Evolutionary conservation across 2,888 invertebrate genomes (phyloP), one percentile per base, ranked within the genome.

Genomic region (Trichacis sp.): DNA sequence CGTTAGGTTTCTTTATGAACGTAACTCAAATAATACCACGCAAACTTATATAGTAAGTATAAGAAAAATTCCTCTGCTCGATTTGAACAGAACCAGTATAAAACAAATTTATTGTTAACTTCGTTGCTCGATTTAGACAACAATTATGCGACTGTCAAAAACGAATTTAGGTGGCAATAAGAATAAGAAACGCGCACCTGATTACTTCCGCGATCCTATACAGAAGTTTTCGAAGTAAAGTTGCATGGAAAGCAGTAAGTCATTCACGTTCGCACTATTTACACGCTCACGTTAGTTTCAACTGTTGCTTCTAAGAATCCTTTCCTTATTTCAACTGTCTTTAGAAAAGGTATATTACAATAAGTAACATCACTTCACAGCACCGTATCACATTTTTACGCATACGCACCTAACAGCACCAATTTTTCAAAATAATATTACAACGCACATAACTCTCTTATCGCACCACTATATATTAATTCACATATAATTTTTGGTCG

Each of bases 401-500:
- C 62, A 64, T 66, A 64, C 63, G 66, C 69, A 66, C 61, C 61
- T 59, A 46, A 51, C 46, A 51, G 47, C 45, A 46, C 46, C 45
- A 18, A 30, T 17, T 36, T 18, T 33, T 11, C 56, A 20, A n/a
- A n/a, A n/a, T n/a, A n/a, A n/a, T n/a, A n/a, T n/a, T n/a, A n/a
- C n/a, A n/a, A n/a, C n/a, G n/a, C n/a, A n/a, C n/a, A n/a, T n/a
- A n/a, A n/a, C n/a, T n/a, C n/a, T n/a, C n/a, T n/a, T n/a, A n/a
- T n/a, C n/a, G n/a, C n/a, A n/a, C n/a, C n/a, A n/a, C n/a, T n/a
- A n/a, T n/a, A n/a, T n/a, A 62, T 73, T 38, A 12, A 38, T n/a
- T 49, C 20, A 52, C 40, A 42, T 42, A 51, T 55, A 45, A 56
- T 73, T 64, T 72, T 72, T 57, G 67, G 70, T 73, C 69, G 61